Evolutionary conservation across 2,113 vertebrate genomes (phyloP).

Genomic region (Oxygymnocypris stewartii): DNA sequence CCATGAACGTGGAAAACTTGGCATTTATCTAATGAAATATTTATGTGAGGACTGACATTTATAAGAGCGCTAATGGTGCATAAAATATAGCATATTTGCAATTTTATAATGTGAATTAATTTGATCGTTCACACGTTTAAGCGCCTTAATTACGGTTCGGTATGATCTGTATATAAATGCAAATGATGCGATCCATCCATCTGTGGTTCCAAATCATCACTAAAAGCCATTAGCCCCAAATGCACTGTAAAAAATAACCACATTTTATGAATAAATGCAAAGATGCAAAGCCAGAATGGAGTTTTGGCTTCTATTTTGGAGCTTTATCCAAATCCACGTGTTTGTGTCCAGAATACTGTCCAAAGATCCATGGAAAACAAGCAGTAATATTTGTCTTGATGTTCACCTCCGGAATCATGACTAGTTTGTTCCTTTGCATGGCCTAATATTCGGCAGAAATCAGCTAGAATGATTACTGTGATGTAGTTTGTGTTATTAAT

Average conservation of each 20-base stretch:
- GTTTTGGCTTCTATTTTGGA: background rate
- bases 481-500: background rate
- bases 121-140: conserved; percentile 7
- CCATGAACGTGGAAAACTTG: conserved; percentile 6
- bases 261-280: background rate
- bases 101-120: background rate
- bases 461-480: background rate
- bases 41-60: conserved; percentile 17
- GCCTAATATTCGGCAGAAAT: background rate
- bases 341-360: background rate
- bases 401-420: background rate
- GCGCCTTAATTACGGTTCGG: background rate
- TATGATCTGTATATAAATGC: background rate
- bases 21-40: conserved; percentile 33
- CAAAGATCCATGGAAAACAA: conserved; percentile 52
- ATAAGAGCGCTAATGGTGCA: conserved; percentile 3
- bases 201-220: background rate
- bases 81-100: conserved; percentile 10
- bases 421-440: background rate
- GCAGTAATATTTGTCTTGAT: conserved; percentile 15
- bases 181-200: background rate
- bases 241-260: background rate
- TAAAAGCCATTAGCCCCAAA: background rate
- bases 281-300: background rate
- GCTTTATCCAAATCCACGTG: background rate